phyloP scores from a whole-genome alignment of 2,113 vertebrate genomes.

The Vulpes ferrilata region DNA sequence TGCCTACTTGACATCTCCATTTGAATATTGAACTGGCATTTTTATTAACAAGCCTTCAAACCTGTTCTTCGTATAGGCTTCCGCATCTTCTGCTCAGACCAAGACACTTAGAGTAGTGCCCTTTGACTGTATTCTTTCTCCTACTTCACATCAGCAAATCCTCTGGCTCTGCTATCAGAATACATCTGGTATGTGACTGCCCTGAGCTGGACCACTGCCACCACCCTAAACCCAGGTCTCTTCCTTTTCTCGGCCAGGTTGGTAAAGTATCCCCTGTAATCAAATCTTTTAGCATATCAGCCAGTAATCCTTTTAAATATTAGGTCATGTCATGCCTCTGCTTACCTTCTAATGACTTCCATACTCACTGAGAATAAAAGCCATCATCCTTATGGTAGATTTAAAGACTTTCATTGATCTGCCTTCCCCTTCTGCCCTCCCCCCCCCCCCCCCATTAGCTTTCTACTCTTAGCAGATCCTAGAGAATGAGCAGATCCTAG shows the following conservation, averaged over 20 bases:
- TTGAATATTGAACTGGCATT: not conserved
- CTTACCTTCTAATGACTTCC: not conserved
- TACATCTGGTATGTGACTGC: not conserved
- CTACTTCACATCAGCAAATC: not conserved
- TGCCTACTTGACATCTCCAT: not conserved
- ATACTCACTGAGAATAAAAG: not conserved
- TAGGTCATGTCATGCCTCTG: not conserved
- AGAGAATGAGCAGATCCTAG: not conserved
- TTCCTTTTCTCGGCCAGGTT: not conserved
- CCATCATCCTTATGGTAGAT: not conserved
- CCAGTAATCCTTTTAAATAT: not conserved
- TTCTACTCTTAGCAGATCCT: not conserved
- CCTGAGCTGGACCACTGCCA: not conserved
- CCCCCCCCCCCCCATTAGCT: not conserved
- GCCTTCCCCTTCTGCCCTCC: not conserved
- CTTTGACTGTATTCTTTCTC: not conserved
- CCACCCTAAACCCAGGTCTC: not conserved
- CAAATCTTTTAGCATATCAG: not conserved
- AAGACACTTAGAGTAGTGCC: not conserved
- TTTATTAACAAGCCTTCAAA: not conserved
- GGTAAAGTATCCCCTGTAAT: not conserved
- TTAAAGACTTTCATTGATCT: not conserved
- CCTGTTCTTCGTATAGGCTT: not conserved
- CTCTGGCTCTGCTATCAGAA: not conserved
- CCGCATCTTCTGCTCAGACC: not conserved